Evolutionary conservation across 2,113 vertebrate genomes (phyloP).

Genomic region (Menidia beryllina): DNA sequence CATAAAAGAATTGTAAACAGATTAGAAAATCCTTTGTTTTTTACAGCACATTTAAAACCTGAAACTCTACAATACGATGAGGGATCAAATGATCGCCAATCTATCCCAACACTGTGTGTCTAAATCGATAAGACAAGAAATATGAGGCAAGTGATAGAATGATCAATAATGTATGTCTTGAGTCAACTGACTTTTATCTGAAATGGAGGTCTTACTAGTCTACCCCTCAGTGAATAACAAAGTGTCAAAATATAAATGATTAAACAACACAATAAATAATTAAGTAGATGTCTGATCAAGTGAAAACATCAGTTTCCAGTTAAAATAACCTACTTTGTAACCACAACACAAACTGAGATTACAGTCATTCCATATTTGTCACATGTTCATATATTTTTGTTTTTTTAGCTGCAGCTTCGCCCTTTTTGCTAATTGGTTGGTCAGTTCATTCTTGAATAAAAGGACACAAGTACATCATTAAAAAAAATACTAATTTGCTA

Average conservation of each 20-base stretch:
- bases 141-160: background rate
- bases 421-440: too few relatives aligned
- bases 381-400: background rate
- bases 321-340: background rate
- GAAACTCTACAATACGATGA: conserved; percentile 3
- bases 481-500: background rate
- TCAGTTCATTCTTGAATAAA: background rate
- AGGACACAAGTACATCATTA: background rate
- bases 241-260: background rate
- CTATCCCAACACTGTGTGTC: conserved; percentile 5
- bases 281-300: background rate
- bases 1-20: too few relatives aligned
- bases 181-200: background rate
- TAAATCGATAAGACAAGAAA: conserved; percentile 11
- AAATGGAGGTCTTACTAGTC: background rate
- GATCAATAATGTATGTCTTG: conserved; percentile 31
- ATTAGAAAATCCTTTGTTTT: background rate
- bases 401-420: background rate
- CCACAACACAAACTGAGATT: background rate
- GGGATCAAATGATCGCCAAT: conserved; percentile 9
- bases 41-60: conserved; percentile 18
- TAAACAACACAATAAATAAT: background rate
- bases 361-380: background rate
- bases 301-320: background rate
- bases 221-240: background rate